Evolutionary conservation across 1,140 invertebrate species (phyloP).

Genomic region (Drosophila santomea): DNA sequence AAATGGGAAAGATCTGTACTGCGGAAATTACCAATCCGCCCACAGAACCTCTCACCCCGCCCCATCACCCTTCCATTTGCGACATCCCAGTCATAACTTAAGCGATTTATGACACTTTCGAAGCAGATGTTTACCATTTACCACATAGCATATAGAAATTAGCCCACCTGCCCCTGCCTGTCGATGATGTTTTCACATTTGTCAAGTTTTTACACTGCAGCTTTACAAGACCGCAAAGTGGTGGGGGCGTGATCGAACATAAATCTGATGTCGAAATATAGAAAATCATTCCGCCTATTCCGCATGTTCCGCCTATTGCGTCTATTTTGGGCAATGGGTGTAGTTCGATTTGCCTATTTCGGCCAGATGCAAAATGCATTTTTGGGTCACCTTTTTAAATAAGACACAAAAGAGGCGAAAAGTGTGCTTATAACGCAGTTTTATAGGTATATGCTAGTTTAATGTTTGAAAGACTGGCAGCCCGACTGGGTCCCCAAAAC

Average conservation of each 20-base stretch:
- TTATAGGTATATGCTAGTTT: conserved; percentile 55
- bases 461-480: conserved; percentile 42
- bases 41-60: conserved; percentile 32
- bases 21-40: conserved; percentile 17
- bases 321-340: neutral
- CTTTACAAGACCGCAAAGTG: conserved; percentile 22
- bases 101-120: conserved; percentile 59
- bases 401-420: conserved; percentile 28
- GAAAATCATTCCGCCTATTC: conserved; percentile 24
- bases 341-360: conserved; percentile 26
- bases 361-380: conserved; percentile 64
- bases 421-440: conserved; percentile 60
- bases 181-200: conserved; percentile 40
- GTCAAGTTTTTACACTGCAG: conserved; percentile 36
- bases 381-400: conserved; percentile 76
- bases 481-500: conserved; percentile 1
- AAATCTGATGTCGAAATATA: conserved; percentile 47
- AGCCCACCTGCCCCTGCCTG: conserved; percentile 37
- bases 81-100: conserved; percentile 50
- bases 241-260: conserved; percentile 30
- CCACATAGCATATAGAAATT: conserved; percentile 29
- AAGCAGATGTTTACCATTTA: conserved; percentile 63
- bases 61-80: conserved; percentile 13
- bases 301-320: conserved; percentile 10
- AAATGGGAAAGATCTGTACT: neutral